Evolutionary conservation across 92 coral and sea anemone species (phyloP).

Genomic region (Phymanthus crucifer): DNA sequence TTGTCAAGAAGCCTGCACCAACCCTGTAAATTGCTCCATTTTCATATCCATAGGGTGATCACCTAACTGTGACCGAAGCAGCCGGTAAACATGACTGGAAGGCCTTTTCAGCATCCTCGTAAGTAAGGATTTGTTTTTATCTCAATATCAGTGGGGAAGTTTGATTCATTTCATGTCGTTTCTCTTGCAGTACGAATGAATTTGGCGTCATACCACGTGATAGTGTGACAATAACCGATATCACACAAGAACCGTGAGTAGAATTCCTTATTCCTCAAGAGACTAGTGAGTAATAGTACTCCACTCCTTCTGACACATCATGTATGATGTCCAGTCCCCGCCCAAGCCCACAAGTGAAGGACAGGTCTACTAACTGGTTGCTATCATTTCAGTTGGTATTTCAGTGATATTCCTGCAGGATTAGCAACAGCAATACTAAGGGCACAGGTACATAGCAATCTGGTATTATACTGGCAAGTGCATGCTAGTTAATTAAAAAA

Average conservation of each 20-base stretch:
- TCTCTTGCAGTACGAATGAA: slow-evolving; percentile 63
- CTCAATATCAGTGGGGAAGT: background rate
- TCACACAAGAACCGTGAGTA: slow-evolving; percentile 79
- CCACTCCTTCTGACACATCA: too few species aligned
- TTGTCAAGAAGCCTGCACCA: too few species aligned
- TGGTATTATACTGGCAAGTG: background rate
- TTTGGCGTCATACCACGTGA: slow-evolving; percentile 72
- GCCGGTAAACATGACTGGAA: slow-evolving; percentile 77
- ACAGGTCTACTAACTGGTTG: too few species aligned
- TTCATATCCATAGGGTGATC: slow-evolving; percentile 69
- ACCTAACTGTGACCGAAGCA: slow-evolving; percentile 77
- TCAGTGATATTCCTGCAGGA: slow-evolving; percentile 66
- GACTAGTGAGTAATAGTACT: too few species aligned
- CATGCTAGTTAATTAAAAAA: too few species aligned
- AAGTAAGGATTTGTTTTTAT: slow-evolving; percentile 22
- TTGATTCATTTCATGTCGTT: background rate
- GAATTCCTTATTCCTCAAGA: too few species aligned
- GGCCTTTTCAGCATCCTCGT: slow-evolving; percentile 82
- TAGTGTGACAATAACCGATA: slow-evolving; percentile 43
- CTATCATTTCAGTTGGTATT: slow-evolving; percentile 62
- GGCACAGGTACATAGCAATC: slow-evolving; percentile 59
- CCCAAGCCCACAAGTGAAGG: background rate
- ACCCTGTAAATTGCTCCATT: background rate
- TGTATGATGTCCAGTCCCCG: too few species aligned
- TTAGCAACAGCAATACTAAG: slow-evolving; percentile 70